phyloP scores from a whole-genome alignment of 1,140 invertebrate genomes.

The Nasonia longicornis region DNA sequence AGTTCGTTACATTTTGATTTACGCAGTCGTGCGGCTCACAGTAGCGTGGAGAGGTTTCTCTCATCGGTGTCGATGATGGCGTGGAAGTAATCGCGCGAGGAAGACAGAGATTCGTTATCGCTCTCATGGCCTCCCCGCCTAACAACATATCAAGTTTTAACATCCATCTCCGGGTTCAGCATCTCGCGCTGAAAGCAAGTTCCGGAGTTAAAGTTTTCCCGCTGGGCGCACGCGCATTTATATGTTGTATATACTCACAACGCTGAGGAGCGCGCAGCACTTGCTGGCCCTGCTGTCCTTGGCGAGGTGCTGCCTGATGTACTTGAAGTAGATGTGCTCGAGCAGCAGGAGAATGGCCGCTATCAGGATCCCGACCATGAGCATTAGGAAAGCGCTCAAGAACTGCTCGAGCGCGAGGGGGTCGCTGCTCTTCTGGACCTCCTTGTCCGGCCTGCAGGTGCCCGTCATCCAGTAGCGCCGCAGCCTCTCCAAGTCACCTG shows the following conservation, averaged over 20 bases:
- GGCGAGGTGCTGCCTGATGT: conserved; percentile 87
- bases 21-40: not conserved
- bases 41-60: not conserved
- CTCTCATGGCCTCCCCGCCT: conserved; percentile 1
- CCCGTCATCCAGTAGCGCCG: conserved; percentile 98
- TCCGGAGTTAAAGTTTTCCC: not conserved
- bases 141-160: conserved; percentile 31
- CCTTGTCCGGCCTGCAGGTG: conserved; percentile 92
- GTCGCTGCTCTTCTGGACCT: conserved; percentile 90
- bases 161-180: conserved; percentile 42
- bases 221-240: too few relatives aligned
- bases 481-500: conserved; percentile 92
- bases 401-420: conserved; percentile 97
- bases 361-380: conserved; percentile 92
- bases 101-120: not conserved
- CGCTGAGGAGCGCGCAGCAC: conserved; percentile 91
- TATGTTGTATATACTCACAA: conserved; percentile 70
- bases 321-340: conserved; percentile 96
- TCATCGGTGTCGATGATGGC: not conserved
- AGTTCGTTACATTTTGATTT: not conserved
- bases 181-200: conserved; percentile 42
- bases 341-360: conserved; percentile 85
- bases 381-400: conserved; percentile 94
- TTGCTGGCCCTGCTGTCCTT: conserved; percentile 90
- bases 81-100: not conserved